Evolutionary conservation across 2,113 vertebrate genomes (phyloP), one percentile per base, ranked within the genome.

Genomic region (Tauraco erythrolophus): DNA sequence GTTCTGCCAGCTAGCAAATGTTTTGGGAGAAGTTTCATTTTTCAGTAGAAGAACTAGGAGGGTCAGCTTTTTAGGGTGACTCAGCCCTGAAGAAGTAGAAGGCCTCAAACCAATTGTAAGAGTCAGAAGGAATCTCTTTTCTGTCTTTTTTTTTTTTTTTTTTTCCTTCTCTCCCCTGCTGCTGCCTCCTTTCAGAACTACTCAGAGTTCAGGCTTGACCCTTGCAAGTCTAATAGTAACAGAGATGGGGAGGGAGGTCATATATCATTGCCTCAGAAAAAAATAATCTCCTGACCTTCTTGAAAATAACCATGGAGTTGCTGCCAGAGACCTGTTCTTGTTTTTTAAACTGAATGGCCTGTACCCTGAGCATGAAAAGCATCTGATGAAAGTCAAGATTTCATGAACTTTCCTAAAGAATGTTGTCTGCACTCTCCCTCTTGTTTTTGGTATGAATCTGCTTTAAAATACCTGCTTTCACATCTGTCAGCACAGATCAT

Each of bases 241-340:
- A 71, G 77, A 75, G 62, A 16, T 50, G 16, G 71, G 10, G 72
- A 91, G 27, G 7, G 62, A 66, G 86, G 91, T 86, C 68, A 11
- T 80, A 3, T 88, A 72, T 94, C 62, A 31, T 51, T 28, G 11
- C 19, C 91, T 11, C 51, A 74, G 79, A 61, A 83, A 91, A 91
- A 94, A 94, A 75, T 62, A 87, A 69, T 58, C 84, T 81, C 41
- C 46, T 88, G 84, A 76, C 90, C 66, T 89, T 92, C 87, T 85
- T 94, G 70, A 94, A 94, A 91, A 88, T 81, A 93, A 84, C 27
- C 10, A 1, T 30, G 39, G 72, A 68, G 60, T 61, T 79, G 33
- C 75, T 94, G 76, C 56, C 83, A 87, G 58, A 57, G 41, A 46
- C 60, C 0, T 4, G 60, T 71, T 91, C 30, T 56, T 84, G 24